Percentiles rank a stretch among this genome's conserved stretches.
Conservation (phyloP, 2,113 vertebrate species). For the Synodontis membranacea region DNA sequence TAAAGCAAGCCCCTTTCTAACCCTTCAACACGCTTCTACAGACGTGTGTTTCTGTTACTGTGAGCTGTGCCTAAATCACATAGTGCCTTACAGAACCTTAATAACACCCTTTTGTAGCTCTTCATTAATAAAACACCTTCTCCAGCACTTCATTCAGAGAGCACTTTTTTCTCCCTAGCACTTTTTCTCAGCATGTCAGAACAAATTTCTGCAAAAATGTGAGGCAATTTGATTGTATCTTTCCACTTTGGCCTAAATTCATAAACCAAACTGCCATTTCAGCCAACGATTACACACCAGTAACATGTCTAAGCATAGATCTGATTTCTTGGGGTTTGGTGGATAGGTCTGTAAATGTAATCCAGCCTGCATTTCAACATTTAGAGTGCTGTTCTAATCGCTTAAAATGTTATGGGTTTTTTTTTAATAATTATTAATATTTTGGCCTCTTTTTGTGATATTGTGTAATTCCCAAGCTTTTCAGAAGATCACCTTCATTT, state of each 20-base stretch:
- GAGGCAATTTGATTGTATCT: neutral
- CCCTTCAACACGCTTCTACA: neutral
- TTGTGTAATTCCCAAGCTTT: neutral
- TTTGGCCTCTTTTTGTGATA: neutral
- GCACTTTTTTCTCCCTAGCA: neutral
- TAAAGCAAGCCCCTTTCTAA: constrained; percentile 1
- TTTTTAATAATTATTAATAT: constrained; percentile 2
- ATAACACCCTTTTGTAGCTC: neutral
- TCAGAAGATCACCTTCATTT: neutral
- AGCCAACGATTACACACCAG: constrained; percentile 6
- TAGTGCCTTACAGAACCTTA: neutral
- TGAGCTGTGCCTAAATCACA: neutral
- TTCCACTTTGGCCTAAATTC: constrained; percentile 15
- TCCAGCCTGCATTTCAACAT: neutral
- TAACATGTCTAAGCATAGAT: constrained; percentile 3
- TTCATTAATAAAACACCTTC: constrained; percentile 28
- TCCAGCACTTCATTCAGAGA: neutral
- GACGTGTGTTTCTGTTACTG: neutral
- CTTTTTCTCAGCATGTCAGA: neutral
- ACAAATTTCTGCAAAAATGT: neutral
- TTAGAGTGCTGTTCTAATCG: neutral
- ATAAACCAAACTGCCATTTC: constrained; percentile 12
- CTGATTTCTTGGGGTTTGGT: neutral
- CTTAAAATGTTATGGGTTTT: neutral
- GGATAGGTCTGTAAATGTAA: neutral